Conservation (phyloP, 2,888 invertebrate genomes). For the Dexiosoma caninum region DNA sequence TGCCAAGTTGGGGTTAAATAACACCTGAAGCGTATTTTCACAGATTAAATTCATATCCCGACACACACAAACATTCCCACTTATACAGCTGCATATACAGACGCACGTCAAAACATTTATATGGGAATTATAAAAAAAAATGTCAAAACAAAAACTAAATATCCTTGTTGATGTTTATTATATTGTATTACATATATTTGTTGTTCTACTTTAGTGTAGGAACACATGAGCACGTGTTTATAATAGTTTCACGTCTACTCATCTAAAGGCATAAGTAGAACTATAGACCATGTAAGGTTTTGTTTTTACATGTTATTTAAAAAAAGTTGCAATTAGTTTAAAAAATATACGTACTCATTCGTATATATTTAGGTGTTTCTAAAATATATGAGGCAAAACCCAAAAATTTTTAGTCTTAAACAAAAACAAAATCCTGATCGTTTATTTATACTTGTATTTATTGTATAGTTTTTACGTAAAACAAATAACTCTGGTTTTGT, state of each 20-base stretch:
- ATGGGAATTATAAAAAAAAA: background rate
- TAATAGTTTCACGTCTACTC: too few relatives aligned
- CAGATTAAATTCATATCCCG: slow-evolving; percentile 24
- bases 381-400: background rate
- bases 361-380: too few relatives aligned
- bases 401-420: slow-evolving; percentile 17
- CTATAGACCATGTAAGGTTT: background rate
- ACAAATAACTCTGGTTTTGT: too few relatives aligned
- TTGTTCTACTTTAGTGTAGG: background rate
- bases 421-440: slow-evolving; percentile 19
- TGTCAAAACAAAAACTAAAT: background rate
- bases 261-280: background rate
- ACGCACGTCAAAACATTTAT: slow-evolving; percentile 8
- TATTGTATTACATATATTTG: slow-evolving; percentile 10
- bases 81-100: background rate
- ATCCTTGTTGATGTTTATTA: slow-evolving; percentile 17
- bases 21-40: slow-evolving; percentile 33
- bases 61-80: background rate
- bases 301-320: background rate
- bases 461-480: too few relatives aligned
- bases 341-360: slow-evolving; percentile 2
- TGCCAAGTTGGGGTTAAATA: slow-evolving; percentile 7
- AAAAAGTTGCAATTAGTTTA: slow-evolving; percentile 16
- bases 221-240: background rate
- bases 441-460: too few relatives aligned